A percentile compares a stretch with the other conserved stretches of the same genome.
These are phyloP conservation scores for Phyllopteryx taeniolatus DNA, from an alignment of 2,113 vertebrate species.

Conservation along the genomic window DNA sequence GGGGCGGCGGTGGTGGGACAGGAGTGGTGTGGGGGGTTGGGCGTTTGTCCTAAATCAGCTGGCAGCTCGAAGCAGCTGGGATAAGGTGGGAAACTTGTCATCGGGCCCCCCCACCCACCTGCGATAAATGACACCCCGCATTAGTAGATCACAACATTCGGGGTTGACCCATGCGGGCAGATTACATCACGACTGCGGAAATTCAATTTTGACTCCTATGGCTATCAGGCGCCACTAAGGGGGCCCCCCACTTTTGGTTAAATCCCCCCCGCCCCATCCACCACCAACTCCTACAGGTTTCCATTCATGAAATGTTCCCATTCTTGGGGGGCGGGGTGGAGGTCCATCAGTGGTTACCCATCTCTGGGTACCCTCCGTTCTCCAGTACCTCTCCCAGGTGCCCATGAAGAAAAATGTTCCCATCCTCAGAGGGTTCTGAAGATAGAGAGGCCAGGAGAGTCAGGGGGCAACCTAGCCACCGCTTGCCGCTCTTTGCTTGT, in stretches of 20 bases:
- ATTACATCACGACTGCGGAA: slow-evolving; percentile 71
- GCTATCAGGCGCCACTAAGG: slow-evolving; percentile 18
- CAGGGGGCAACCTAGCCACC: no score
- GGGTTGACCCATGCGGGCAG: slow-evolving; percentile 32
- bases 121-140: slow-evolving; percentile 72
- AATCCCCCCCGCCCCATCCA: slow-evolving; percentile 23
- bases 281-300: slow-evolving; percentile 4
- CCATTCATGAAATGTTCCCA: slow-evolving; percentile 43
- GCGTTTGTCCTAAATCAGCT: slow-evolving; percentile 92
- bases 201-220: slow-evolving; percentile 64
- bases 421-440: no score
- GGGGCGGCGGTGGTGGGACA: slow-evolving; percentile 35
- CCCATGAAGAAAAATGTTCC: no score
- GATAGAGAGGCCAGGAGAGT: no score
- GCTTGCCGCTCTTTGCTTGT: no score
- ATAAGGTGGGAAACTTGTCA: slow-evolving; percentile 82
- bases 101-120: slow-evolving; percentile 61
- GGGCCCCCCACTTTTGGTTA: neutral
- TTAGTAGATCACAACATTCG: slow-evolving; percentile 64
- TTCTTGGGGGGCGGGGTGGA: slow-evolving; percentile 8
- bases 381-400: no score
- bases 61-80: slow-evolving; percentile 81
- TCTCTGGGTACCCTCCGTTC: neutral
- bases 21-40: slow-evolving; percentile 48
- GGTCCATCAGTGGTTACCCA: no score